A percentile compares a stretch with the other conserved stretches of the same genome.
phyloP scores from a whole-genome alignment of 2,888 invertebrate species.

The Hypomecis punctinalis region DNA sequence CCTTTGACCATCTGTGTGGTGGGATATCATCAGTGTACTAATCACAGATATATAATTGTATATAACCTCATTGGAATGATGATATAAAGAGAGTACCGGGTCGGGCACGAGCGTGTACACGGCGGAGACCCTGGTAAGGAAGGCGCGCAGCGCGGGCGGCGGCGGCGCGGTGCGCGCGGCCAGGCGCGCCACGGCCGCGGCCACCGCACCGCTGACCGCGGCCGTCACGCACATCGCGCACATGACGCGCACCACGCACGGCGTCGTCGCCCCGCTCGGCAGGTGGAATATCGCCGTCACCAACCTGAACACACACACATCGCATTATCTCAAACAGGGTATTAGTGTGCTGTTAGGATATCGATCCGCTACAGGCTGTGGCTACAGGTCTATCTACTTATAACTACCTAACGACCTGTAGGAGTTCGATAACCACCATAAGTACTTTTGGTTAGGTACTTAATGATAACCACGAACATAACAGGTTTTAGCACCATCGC shows the following conservation, averaged over 20 bases:
- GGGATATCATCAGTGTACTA: too few species aligned
- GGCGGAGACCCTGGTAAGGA: slow-evolving; percentile 49
- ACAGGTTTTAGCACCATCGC: too few species aligned
- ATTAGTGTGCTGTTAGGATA: too few species aligned
- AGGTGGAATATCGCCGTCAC: slow-evolving; percentile 59
- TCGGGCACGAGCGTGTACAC: slow-evolving; percentile 52
- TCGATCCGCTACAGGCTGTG: too few species aligned
- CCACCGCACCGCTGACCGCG: slow-evolving; percentile 52
- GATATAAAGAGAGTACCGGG: slow-evolving; percentile 33
- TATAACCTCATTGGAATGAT: too few species aligned
- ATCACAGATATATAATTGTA: too few species aligned
- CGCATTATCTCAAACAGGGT: not conserved
- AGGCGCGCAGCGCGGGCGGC: slow-evolving; percentile 51
- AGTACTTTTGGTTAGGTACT: too few species aligned
- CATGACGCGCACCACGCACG: slow-evolving; percentile 50
- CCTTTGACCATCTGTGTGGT: too few species aligned
- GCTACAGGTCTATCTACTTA: too few species aligned
- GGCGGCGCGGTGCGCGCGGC: slow-evolving; percentile 52
- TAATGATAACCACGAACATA: too few species aligned
- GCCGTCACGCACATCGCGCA: slow-evolving; percentile 56
- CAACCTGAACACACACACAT: slow-evolving; percentile 54
- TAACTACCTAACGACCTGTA: too few species aligned
- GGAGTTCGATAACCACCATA: too few species aligned
- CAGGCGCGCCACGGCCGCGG: slow-evolving; percentile 57
- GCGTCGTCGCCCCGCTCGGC: slow-evolving; percentile 53